Base-by-base conservation (phyloP, 2,888 invertebrate species). In the Mechanitis mazaeus region DNA sequence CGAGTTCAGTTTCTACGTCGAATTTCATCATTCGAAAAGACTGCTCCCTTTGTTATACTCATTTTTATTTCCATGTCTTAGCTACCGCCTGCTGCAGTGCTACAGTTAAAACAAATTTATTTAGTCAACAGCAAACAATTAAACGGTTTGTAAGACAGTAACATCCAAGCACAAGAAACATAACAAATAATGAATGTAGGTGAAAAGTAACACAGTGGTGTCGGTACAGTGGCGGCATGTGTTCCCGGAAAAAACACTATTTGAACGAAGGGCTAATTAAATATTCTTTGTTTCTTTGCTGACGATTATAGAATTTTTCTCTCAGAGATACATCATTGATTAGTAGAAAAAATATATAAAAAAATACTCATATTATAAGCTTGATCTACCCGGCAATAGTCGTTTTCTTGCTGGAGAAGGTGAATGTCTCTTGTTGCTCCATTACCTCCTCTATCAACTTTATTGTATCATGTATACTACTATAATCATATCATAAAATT, bases 211-310 rank as follows among this genome's bases (percentile, higher is more conserved):
- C 75, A 73, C 67, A 62, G 69, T 66, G 56, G 61, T 57, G 57
- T 62, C 61, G 72, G 9, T 50, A 68, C 65, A 70, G 71, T 70
- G 69, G 72, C 66, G 66, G 69, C 70, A 65, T 71, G 72, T 69
- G 70, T 83, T 83, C 83, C 66, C 60, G 74, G 82, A 80, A 80
- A 61, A 60, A 61, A 54, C 56, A 64, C 64, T 47, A 50, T 73
- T 66, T 72, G 68, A 75, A 78, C 78, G 58, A 55, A 63, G 46
- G 56, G 56, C 79, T 84, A 79, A 84, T 84, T 82, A 84, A 82
- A 85, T 83, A 84, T 75, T 78, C 83, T 81, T 85, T 85, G 84
- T 84, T 80, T 81, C 72, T 69, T 73, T 74, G 77, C 77, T 75
- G 73, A 76, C 76, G 73, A 75, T 72, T 73, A 77, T 67, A 80